Percentiles rank a stretch among this genome's conserved stretches.
Conservation (phyloP, 1,140 invertebrate species). For the Neodiprion lecontei region DNA sequence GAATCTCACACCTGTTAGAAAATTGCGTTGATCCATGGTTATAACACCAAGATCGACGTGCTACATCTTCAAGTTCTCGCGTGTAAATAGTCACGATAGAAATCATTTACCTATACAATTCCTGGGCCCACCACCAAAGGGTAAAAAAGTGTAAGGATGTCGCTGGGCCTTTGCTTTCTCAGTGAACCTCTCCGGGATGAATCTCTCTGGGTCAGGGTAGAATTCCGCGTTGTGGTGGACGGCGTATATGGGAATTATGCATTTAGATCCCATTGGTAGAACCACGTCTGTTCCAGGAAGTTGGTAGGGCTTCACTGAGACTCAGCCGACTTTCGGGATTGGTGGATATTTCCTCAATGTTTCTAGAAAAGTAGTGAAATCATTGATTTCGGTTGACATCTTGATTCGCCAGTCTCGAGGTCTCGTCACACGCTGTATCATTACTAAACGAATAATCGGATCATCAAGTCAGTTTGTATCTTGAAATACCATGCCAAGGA, state of each 20-base stretch:
- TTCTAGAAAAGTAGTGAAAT: slow-evolving; percentile 45
- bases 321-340: slow-evolving; percentile 60
- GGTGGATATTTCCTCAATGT: slow-evolving; percentile 68
- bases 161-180: slow-evolving; percentile 55
- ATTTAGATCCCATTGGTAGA: slow-evolving; percentile 58
- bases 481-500: slow-evolving; percentile 58
- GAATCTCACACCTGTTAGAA: not conserved
- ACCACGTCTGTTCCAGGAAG: slow-evolving; percentile 58
- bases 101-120: slow-evolving; percentile 64
- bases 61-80: no score
- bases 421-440: no score
- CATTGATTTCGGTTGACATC: no score
- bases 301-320: slow-evolving; percentile 60
- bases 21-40: no score
- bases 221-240: slow-evolving; percentile 70
- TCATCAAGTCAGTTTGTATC: slow-evolving; percentile 29
- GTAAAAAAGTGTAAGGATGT: slow-evolving; percentile 58
- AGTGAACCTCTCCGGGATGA: slow-evolving; percentile 73
- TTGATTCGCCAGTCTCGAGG: no score
- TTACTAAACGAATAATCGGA: no score
- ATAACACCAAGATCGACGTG: no score
- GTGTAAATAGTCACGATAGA: slow-evolving; percentile 33
- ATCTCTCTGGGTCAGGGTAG: slow-evolving; percentile 71
- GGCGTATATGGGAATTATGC: slow-evolving; percentile 64
- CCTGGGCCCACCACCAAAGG: slow-evolving; percentile 67